phyloP scores from a whole-genome alignment of 2,113 vertebrate species.

The Takifugu bimaculatus region DNA sequence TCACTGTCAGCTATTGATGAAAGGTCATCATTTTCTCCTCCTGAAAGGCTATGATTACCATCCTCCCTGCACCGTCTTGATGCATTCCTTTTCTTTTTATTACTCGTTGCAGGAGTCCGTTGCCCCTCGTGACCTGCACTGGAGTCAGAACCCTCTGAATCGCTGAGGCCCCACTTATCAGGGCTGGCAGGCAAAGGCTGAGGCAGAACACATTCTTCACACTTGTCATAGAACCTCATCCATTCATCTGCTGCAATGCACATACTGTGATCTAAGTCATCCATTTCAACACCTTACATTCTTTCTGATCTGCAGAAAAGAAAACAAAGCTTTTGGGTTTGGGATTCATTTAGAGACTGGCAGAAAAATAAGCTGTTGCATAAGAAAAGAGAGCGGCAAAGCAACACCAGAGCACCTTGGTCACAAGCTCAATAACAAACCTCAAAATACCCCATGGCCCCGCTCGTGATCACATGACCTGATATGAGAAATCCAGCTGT shows the following conservation, averaged over 20 bases:
- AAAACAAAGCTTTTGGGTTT: background rate
- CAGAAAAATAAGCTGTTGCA: constrained; percentile 1
- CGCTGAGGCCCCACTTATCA: constrained; percentile 81
- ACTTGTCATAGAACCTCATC: constrained; percentile 78
- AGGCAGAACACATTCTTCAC: constrained; percentile 81
- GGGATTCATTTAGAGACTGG: constrained; percentile 7
- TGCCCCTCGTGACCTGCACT: constrained; percentile 1
- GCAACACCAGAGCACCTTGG: constrained; percentile 14
- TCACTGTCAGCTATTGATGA: constrained; percentile 1
- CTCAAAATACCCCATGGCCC: constrained; percentile 38
- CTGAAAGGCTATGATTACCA: background rate
- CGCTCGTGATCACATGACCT: constrained; percentile 35
- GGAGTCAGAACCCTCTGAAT: constrained; percentile 74
- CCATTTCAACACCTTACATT: constrained; percentile 74
- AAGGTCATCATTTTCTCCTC: constrained; percentile 6
- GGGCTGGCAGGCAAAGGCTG: constrained; percentile 77
- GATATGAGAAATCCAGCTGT: constrained; percentile 21
- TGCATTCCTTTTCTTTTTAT: background rate
- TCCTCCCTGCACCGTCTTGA: constrained; percentile 7
- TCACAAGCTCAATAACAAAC: constrained; percentile 41
- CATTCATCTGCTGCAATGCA: constrained; percentile 85
- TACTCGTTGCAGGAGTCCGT: constrained; percentile 2
- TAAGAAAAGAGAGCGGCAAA: constrained; percentile 6
- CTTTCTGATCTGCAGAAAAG: constrained; percentile 52
- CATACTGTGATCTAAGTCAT: constrained; percentile 93